Evolutionary conservation across 1,140 invertebrate species (phyloP), one percentile per base, ranked within the genome.

Genomic region (Octopus bimaculoides): DNA sequence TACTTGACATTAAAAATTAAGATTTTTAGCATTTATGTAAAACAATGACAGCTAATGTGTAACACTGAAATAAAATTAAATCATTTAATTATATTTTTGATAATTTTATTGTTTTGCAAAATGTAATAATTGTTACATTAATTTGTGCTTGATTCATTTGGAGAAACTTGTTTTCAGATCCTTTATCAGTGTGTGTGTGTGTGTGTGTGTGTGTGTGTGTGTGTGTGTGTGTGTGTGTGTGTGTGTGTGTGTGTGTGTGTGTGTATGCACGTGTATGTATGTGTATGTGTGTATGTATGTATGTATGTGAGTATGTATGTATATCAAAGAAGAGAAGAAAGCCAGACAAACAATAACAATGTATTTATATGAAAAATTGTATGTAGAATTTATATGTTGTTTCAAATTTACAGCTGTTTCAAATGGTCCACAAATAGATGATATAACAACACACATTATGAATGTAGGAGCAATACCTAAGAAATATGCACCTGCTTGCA

Each of bases 181-280:
- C 26, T 41, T 41, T 41, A 41, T 41, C 26, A 2, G 26, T 77
- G 4, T 55, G 54, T 77, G 54, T 55, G 10, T 17, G 14, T 20
- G n/a, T 66, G 56, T 52, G 53, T 53, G 12, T 55, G 78, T 52
- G 61, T 52, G 41, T 17, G 52, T 14, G 20, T 17, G 20, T 20
- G 41, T 71, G 78, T 55, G 78, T 55, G 61, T 14, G 61, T 20
- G n/a, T 71, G 66, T 71, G 66, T 71, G 53, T 78, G 78, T 71
- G 66, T 78, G 52, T 71, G 52, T 78, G 61, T 78, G 61, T 78
- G 77, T 71, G 61, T 78, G 61, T 78, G 77, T 78, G 77, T 78
- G 77, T 78, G 77, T 78, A 66, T 78, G 55, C 71, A 71, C 71
- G 61, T 78, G 61, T 78, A 53, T 78, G 61, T 53, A 54, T 71